Evolutionary conservation across 2,113 vertebrate genomes (phyloP).

Genomic region (Serilophus lunatus): DNA sequence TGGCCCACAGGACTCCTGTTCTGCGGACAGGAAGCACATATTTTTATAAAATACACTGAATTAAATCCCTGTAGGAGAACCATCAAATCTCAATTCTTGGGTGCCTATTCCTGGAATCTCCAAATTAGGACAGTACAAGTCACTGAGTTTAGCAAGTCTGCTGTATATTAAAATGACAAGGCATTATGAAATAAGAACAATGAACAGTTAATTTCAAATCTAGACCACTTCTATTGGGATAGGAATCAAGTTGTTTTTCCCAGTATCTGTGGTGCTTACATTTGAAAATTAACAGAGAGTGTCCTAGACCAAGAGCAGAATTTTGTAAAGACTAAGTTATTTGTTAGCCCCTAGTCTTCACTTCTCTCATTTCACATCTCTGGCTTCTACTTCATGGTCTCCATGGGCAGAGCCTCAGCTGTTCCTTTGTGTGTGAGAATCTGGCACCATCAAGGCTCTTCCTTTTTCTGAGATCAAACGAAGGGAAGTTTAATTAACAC

Average conservation of each 20-base stretch:
- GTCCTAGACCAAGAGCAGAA: background rate
- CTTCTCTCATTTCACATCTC: background rate
- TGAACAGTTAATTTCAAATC: background rate
- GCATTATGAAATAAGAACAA: background rate
- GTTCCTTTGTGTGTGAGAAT: background rate
- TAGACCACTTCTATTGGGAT: background rate
- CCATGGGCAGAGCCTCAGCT: background rate
- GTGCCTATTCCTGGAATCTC: background rate
- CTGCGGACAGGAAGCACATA: background rate
- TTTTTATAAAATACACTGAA: background rate
- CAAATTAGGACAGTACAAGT: background rate
- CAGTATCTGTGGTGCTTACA: background rate
- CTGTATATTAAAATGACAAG: background rate
- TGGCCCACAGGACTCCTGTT: background rate
- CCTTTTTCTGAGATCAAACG: background rate
- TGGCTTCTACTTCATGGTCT: background rate
- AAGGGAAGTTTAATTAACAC: background rate
- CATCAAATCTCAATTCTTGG: background rate
- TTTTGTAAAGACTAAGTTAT: background rate
- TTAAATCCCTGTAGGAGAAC: background rate
- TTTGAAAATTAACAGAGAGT: background rate
- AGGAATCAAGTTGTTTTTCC: background rate
- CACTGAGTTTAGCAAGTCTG: background rate
- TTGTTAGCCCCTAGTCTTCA: background rate
- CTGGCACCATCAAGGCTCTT: background rate